Percentiles rank a stretch among this genome's conserved stretches.
Conservation (phyloP, 1,140 invertebrate species). For the Battus philenor region DNA sequence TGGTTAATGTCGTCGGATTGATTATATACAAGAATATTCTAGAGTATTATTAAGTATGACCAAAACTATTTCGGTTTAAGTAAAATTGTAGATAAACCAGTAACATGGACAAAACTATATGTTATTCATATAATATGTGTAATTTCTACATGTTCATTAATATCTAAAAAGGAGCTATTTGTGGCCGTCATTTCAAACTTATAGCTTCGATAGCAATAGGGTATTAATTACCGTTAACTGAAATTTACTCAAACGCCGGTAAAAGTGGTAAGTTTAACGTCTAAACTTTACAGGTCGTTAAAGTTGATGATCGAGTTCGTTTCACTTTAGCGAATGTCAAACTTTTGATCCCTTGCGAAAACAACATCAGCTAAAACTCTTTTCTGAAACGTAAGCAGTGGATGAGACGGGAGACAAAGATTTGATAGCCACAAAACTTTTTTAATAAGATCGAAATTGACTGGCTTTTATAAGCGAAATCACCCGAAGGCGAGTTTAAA, state of each 20-base stretch:
- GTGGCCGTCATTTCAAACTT: too few species aligned
- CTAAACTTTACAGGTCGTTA: constrained; percentile 52
- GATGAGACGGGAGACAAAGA: constrained; percentile 22
- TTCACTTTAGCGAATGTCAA: constrained; percentile 33
- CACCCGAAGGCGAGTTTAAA: constrained; percentile 42
- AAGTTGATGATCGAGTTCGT: constrained; percentile 60
- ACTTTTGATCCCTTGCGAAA: constrained; percentile 55
- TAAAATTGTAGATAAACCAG: too few species aligned
- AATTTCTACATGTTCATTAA: too few species aligned
- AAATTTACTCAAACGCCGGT: constrained; percentile 20
- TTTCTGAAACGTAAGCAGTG: constrained; percentile 28
- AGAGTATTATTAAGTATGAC: too few species aligned
- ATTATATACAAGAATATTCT: too few species aligned
- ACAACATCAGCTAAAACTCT: constrained; percentile 47
- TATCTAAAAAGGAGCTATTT: too few species aligned
- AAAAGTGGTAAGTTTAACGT: constrained; percentile 45
- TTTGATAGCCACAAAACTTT: constrained; percentile 30
- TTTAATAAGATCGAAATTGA: constrained; percentile 37
- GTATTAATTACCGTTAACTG: too few species aligned
- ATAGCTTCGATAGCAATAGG: too few species aligned
- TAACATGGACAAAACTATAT: too few species aligned
- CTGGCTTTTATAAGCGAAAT: constrained; percentile 29
- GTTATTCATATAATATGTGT: too few species aligned
- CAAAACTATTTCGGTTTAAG: too few species aligned
- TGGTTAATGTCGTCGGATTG: too few species aligned